phyloP scores from a whole-genome alignment of 2,797 vertebrate species.

The Xenopus petersii region DNA sequence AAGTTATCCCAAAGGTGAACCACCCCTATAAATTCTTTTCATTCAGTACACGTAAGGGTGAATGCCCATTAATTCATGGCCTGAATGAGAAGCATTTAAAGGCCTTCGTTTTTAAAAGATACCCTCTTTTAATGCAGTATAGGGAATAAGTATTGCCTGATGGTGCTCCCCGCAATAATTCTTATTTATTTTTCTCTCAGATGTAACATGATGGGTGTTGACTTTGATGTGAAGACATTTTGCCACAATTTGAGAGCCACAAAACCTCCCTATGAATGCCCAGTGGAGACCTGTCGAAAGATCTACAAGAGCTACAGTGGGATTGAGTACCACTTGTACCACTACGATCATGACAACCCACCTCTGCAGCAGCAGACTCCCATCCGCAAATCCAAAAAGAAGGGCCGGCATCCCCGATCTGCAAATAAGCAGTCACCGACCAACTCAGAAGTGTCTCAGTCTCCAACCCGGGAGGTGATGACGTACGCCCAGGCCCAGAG shows the following conservation, averaged over 20 bases:
- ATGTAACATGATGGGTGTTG: slow-evolving; percentile 93
- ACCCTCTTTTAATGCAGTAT: no score
- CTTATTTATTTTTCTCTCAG: slow-evolving; percentile 54
- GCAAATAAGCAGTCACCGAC: slow-evolving; percentile 83
- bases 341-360: slow-evolving; percentile 96
- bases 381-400: slow-evolving; percentile 91
- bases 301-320: slow-evolving; percentile 99
- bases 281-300: slow-evolving; percentile 92
- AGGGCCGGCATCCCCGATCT: slow-evolving; percentile 83
- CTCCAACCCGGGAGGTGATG: slow-evolving; percentile 91
- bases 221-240: slow-evolving; percentile 97
- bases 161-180: no score
- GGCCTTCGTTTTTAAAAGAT: no score
- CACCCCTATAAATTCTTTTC: no score
- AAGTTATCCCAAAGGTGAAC: no score
- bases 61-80: no score
- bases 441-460: slow-evolving; percentile 87
- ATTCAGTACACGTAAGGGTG: no score
- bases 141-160: no score
- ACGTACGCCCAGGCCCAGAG: slow-evolving; percentile 96
- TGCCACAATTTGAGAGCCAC: slow-evolving; percentile 96
- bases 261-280: slow-evolving; percentile 96
- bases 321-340: slow-evolving; percentile 97
- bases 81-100: no score
- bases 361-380: slow-evolving; percentile 82